Evolutionary conservation across 2,888 invertebrate species (phyloP), one percentile per base, ranked within the genome.

Genomic region (Drosophila kuntzei): DNA sequence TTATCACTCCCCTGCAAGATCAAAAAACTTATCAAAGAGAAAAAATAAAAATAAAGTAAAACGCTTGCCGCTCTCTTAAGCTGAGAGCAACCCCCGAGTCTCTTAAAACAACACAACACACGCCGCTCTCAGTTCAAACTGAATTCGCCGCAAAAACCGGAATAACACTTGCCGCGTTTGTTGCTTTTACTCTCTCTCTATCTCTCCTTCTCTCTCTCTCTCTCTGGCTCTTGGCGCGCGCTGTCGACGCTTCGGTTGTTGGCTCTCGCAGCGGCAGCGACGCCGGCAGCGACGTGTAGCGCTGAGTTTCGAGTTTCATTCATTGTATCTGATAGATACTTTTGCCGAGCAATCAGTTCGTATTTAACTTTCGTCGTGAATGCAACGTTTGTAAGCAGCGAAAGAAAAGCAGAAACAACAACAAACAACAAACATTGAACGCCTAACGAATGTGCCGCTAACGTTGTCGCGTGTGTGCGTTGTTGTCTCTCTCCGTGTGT

Each of bases 291-390:
- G 49, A 36, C 63, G 68, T 47, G 36, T 41, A 50, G 41, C 39
- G 60, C 66, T 65, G 64, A 51, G 85, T 76, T 75, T 79, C 79
- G 87, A 89, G 89, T 91, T 90, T 91, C 90, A 91, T 91, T 90
- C 90, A 90, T 79, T 80, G 80, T 77, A 71, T 71, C 78, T 73
- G 76, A 46, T 73, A 78, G 76, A 78, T 73, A 76, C 78, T 78
- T 76, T 78, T 63, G 70, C 70, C 76, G 68, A 72, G 70, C 79
- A 80, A 71, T 84, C 89, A 83, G 79, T 86, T 90, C 89, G 87
- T 87, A 90, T 90, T 90, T 82, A 87, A 90, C 90, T 88, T 87
- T 90, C 90, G 90, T 86, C 85, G 90, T 87, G 85, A 87, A 87
- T 85, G 87, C 87, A 81, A 70, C 87, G 83, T 89, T 84, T 76